Conservation (phyloP, 1,140 invertebrate species). For the Paraescarpia echinospica region DNA sequence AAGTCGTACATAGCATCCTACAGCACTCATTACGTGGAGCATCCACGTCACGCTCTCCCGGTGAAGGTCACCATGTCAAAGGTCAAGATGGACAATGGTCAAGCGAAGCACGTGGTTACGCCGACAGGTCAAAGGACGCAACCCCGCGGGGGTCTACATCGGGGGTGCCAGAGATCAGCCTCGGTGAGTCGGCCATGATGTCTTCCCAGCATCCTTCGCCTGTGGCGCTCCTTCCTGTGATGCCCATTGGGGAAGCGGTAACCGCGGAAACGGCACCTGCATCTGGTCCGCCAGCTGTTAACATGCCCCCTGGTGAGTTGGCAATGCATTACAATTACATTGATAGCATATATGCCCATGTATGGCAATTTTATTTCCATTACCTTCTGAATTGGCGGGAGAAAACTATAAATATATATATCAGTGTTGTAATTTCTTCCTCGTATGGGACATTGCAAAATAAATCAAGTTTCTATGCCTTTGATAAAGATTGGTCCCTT, state of each 20-base stretch:
- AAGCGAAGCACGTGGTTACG: not conserved
- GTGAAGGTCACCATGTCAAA: not conserved
- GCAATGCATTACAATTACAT: not conserved
- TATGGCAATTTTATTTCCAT: not conserved
- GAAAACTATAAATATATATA: not conserved
- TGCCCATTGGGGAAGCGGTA: constrained; percentile 27
- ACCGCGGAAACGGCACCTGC: not conserved
- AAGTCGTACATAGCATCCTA: constrained; percentile 11
- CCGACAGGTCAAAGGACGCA: not conserved
- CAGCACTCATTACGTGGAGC: constrained; percentile 11
- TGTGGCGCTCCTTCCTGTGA: constrained; percentile 40
- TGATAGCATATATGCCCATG: not conserved
- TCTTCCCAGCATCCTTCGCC: constrained; percentile 42
- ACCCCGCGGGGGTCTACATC: not conserved
- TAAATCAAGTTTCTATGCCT: not conserved
- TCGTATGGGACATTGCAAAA: not conserved
- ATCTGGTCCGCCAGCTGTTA: not conserved
- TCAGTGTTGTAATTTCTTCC: not conserved
- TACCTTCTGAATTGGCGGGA: not conserved
- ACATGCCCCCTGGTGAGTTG: not conserved
- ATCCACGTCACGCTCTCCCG: not conserved
- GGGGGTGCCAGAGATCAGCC: not conserved
- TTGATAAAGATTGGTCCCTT: not conserved
- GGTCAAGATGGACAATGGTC: not conserved
- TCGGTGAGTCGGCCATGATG: not conserved